Percentiles rank a stretch among this genome's conserved stretches.
phyloP scores from a whole-genome alignment of 2,888 invertebrate genomes.

The Standfussiana lucernea region DNA sequence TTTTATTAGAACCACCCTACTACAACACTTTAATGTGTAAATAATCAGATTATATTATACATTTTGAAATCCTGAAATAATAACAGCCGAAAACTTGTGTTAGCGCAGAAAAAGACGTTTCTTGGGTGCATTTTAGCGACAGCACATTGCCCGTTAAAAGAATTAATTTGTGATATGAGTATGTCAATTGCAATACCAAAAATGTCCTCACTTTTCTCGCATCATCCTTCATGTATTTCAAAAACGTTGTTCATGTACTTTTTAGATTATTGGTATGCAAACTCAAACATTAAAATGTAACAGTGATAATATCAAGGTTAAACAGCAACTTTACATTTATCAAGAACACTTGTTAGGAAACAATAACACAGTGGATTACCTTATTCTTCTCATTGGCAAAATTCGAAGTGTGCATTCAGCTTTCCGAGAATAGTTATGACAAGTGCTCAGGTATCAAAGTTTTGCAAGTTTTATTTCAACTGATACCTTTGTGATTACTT shows the following conservation, averaged over 20 bases:
- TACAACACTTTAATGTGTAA: too few relatives aligned
- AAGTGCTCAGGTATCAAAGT: neutral
- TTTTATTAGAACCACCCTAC: too few relatives aligned
- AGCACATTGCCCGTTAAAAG: neutral
- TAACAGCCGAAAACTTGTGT: neutral
- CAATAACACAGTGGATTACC: slow-evolving; percentile 48
- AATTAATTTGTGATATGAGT: neutral
- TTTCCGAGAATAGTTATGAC: slow-evolving; percentile 9
- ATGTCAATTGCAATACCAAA: neutral
- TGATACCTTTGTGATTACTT: neutral
- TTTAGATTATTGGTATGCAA: slow-evolving; percentile 5
- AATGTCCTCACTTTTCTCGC: neutral
- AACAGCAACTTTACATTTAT: slow-evolving; percentile 22
- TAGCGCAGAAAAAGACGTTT: neutral
- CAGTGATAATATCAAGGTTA: slow-evolving; percentile 8
- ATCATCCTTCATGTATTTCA: neutral
- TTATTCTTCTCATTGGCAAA: slow-evolving; percentile 32
- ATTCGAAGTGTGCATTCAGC: slow-evolving; percentile 1
- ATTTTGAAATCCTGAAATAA: neutral
- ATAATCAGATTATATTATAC: too few relatives aligned
- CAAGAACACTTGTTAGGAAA: slow-evolving; percentile 26
- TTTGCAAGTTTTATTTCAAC: neutral
- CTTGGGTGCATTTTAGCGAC: neutral
- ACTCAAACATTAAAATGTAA: neutral
- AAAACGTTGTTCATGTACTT: neutral